Evolutionary conservation across 2,113 vertebrate species (phyloP).

Genomic region (Plectropomus leopardus): DNA sequence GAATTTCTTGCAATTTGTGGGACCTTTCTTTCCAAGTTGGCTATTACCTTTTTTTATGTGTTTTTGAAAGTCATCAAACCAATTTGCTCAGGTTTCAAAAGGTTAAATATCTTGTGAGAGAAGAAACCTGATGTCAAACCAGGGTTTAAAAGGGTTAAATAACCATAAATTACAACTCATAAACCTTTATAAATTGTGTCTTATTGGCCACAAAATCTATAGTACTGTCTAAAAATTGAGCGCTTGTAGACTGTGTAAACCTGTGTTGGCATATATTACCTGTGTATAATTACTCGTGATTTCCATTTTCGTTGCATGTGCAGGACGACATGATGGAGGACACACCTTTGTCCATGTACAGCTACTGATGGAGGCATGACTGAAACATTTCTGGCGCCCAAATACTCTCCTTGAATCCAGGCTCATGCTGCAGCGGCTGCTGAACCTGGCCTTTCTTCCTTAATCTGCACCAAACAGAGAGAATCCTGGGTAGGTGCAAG

Average conservation of each 20-base stretch:
- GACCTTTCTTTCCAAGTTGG: too few species aligned
- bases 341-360: slow-evolving; percentile 93
- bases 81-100: too few species aligned
- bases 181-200: not conserved
- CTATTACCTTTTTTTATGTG: too few species aligned
- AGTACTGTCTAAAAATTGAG: not conserved
- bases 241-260: not conserved
- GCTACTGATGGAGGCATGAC: slow-evolving; percentile 85
- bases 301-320: slow-evolving; percentile 23
- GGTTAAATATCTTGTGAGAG: too few species aligned
- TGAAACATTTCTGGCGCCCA: not conserved
- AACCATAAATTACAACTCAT: not conserved
- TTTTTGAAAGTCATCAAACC: too few species aligned
- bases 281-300: not conserved
- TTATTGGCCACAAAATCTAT: not conserved
- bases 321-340: slow-evolving; percentile 97
- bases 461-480: slow-evolving; percentile 51
- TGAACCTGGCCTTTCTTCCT: slow-evolving; percentile 39
- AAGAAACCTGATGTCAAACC: too few species aligned
- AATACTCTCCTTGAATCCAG: slow-evolving; percentile 40
- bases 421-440: slow-evolving; percentile 20
- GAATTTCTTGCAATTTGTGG: too few species aligned
- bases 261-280: not conserved
- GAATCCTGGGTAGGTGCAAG: slow-evolving; percentile 46
- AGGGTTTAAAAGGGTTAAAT: too few species aligned